Evolutionary conservation across 2,797 vertebrate genomes (phyloP), one percentile per base, ranked within the genome.

Genomic region (Melopsittacus undulatus): DNA sequence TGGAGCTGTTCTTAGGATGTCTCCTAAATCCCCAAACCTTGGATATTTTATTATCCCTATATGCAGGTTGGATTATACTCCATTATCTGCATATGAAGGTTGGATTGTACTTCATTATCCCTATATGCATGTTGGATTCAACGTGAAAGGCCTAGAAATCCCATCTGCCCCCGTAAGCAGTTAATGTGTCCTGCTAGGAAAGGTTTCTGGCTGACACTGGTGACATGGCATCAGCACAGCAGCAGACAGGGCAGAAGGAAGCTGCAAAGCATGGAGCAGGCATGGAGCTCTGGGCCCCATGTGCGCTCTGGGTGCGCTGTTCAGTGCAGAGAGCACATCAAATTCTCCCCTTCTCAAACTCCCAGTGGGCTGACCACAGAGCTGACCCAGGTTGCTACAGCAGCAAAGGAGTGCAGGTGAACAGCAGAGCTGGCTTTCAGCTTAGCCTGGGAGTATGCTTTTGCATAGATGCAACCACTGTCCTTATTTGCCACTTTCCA

Each of bases 381-480:
- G 68, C 87, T 77, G 75, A 14, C 64, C 64, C 30, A 5, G 52
- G 69, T 5, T n/a, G 79, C 90, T 72, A n/a, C 80, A 78, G 76
- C 75, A 62, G 80, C 57, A 40, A 24, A 69, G 57, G 2, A 49
- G 57, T 23, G 73, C 62, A 86, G 87, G 94, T 78, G 92, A 95
- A 56, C 89, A 92, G 92, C 83, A 87, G 86, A 89, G 52, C 86
- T 95, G 93, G 90, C 94, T 87, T 34, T 32, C 45, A 95, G 90
- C 93, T 89, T 87, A 87, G 90, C 61, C 75, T 80, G 64, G 68
- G 13, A 17, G 21, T 52, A 94, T 87, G 38, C 87, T 95, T 92
- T 82, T 64, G 82, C 69, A n/a, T 13, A 61, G 83, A 74, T 83
- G 67, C 75, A 94, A 42, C 87, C 84, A 74, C 81, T 94, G 83